Evolutionary conservation across 2,113 vertebrate species (phyloP).

Genomic region (Callipepla squamata): DNA sequence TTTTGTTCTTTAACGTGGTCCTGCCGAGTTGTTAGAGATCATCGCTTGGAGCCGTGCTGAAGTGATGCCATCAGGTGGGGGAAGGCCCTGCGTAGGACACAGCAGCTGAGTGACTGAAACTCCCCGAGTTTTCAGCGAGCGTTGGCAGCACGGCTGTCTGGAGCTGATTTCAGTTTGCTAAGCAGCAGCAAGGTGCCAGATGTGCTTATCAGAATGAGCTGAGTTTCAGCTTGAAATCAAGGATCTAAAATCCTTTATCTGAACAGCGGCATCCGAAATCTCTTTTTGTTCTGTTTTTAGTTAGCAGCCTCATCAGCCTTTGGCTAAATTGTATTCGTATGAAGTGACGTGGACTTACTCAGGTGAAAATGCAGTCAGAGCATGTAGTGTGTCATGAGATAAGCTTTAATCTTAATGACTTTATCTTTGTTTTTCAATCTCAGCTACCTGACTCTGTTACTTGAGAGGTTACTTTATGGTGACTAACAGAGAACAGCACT

Average conservation of each 20-base stretch:
- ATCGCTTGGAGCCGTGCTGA: rapidly evolving
- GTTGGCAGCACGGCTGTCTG: not conserved
- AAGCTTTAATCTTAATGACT: constrained; percentile 34
- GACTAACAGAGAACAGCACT: not conserved
- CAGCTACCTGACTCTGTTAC: not conserved
- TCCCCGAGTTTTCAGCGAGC: not conserved
- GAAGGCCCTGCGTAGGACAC: not conserved
- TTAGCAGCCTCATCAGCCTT: not conserved
- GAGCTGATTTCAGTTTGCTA: not conserved
- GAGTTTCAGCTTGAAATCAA: not conserved
- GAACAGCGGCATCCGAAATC: not conserved
- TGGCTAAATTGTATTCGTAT: not conserved
- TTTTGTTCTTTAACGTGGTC: not conserved
- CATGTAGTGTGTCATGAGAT: not conserved
- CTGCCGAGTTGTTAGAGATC: not conserved
- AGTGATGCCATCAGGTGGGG: not conserved
- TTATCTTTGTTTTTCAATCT: constrained; percentile 36
- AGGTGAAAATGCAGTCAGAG: not conserved
- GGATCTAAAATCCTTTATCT: not conserved
- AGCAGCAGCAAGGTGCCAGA: not conserved
- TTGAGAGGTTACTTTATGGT: not conserved
- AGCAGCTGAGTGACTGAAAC: not conserved
- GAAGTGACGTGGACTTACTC: not conserved
- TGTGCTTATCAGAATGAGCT: not conserved
- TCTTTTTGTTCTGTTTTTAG: not conserved